A percentile compares a stretch with the other conserved stretches of the same genome.
These are phyloP conservation scores for Dendropsophus ebraccatus DNA, from an alignment of 2,113 vertebrate species.

Conservation along the genomic window DNA sequence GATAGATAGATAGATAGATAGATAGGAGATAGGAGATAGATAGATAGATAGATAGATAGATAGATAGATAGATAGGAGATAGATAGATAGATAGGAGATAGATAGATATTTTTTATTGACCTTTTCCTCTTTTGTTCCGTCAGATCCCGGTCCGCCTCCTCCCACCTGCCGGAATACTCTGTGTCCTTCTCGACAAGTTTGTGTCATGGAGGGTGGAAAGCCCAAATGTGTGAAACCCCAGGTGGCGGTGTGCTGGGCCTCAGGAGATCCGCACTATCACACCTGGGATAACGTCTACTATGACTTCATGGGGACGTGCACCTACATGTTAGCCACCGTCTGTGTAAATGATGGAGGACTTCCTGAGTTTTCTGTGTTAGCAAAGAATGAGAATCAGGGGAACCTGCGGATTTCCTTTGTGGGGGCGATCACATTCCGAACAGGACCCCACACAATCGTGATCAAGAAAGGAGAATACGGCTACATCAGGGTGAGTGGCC, in stretches of 20 bases:
- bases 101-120: background rate
- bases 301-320: slow-evolving; percentile 87
- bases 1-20: background rate
- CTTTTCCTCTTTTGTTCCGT: background rate
- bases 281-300: slow-evolving; percentile 81
- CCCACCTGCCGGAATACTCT: slow-evolving; percentile 47
- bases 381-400: slow-evolving; percentile 77
- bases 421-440: slow-evolving; percentile 73
- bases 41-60: background rate
- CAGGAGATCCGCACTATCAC: slow-evolving; percentile 84
- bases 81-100: background rate
- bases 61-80: background rate
- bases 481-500: slow-evolving; percentile 32
- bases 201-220: slow-evolving; percentile 69
- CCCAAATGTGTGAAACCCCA: slow-evolving; percentile 69
- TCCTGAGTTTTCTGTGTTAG: slow-evolving; percentile 79
- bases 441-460: slow-evolving; percentile 72
- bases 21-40: background rate
- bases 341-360: slow-evolving; percentile 5
- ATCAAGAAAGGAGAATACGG: slow-evolving; percentile 70
- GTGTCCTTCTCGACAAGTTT: slow-evolving; percentile 67
- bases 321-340: slow-evolving; percentile 76
- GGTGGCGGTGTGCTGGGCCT: slow-evolving; percentile 75
- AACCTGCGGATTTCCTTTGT: slow-evolving; percentile 72
- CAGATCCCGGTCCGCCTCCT: slow-evolving; percentile 33